Base-by-base conservation (phyloP, 1,140 invertebrate species). In the Atta colombica region DNA sequence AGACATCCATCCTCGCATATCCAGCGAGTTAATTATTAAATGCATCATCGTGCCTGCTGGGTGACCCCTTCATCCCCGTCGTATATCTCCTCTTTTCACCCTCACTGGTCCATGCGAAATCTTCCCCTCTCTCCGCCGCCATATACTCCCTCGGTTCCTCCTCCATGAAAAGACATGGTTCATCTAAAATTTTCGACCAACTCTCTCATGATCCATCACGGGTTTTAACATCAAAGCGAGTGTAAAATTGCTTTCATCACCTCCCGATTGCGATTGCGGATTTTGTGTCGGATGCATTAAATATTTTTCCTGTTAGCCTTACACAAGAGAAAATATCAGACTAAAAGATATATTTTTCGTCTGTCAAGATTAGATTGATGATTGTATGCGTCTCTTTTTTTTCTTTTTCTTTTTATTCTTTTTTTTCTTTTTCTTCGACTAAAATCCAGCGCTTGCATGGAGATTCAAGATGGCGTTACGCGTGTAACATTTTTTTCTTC, bases 11-110 rank as follows among this genome's bases (percentile, higher is more conserved):
- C 92, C 89, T 91, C 85, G 85, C 90, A 90, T 93, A 93, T 93
- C 92, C 91, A 89, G 86, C 87, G 88, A 93, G 92, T 93, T 93
- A 93, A 93, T 93, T 93, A 93, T 93, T 93, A 92, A 93, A 93
- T 93, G 93, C 92, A 92, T 93, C 92, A 87, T 89, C 90, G 90
- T 89, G 81, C 87, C 85, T 89, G 65, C 87, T 63, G 80, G 72
- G 16, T 86, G 51, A 39, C 71, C 68, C 31, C 28, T 69, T 35
- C 63, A 3, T 28, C 10, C 60, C 1, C 4, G 7, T 51, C 8
- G 1, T 71, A 35, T 49, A 51, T 31, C 12, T 60, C 63, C 75
- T 55, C 69, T 65, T 80, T 72, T 77, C 81, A 25, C 31, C 61
- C 45, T 77, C 51, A 6, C 63, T 55, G 61, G 49, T 55, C 58